Percentiles rank a stretch among this genome's conserved stretches.
phyloP scores from a whole-genome alignment of 2,888 invertebrate species.

The Drepana falcataria region DNA sequence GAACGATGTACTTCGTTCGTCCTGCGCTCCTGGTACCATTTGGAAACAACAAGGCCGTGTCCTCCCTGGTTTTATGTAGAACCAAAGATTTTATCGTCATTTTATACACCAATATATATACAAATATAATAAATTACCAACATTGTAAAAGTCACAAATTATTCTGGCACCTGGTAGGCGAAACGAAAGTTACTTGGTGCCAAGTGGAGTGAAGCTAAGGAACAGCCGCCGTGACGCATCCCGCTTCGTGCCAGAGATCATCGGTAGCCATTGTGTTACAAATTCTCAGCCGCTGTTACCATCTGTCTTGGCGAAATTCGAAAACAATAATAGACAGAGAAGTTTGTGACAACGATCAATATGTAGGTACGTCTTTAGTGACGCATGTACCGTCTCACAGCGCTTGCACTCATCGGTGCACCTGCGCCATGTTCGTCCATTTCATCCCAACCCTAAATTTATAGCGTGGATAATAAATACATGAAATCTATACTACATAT shows the following conservation, averaged over 20 bases:
- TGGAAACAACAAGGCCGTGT: background rate
- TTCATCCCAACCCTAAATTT: no score
- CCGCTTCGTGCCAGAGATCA: conserved; percentile 62
- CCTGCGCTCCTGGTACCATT: background rate
- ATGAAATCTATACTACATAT: no score
- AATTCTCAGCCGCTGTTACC: conserved; percentile 64
- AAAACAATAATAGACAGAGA: conserved; percentile 44
- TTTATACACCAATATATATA: background rate
- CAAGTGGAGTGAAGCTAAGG: conserved; percentile 64
- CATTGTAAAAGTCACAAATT: conserved; percentile 49
- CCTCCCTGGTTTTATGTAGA: background rate
- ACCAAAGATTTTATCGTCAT: no score
- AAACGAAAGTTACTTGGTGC: conserved; percentile 64
- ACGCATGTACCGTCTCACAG: conserved; percentile 8
- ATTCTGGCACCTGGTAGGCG: conserved; percentile 45
- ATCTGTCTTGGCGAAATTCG: conserved; percentile 59
- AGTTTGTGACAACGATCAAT: conserved; percentile 29
- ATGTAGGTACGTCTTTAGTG: conserved; percentile 26
- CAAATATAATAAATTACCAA: conserved; percentile 17
- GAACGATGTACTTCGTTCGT: background rate
- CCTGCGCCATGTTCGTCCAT: background rate
- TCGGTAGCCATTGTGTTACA: conserved; percentile 55
- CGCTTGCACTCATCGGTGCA: conserved; percentile 3
- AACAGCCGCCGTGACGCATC: conserved; percentile 52
- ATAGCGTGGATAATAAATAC: no score